Evolutionary conservation across 2,113 vertebrate species (phyloP).

Genomic region (Dicaeum eximium): DNA sequence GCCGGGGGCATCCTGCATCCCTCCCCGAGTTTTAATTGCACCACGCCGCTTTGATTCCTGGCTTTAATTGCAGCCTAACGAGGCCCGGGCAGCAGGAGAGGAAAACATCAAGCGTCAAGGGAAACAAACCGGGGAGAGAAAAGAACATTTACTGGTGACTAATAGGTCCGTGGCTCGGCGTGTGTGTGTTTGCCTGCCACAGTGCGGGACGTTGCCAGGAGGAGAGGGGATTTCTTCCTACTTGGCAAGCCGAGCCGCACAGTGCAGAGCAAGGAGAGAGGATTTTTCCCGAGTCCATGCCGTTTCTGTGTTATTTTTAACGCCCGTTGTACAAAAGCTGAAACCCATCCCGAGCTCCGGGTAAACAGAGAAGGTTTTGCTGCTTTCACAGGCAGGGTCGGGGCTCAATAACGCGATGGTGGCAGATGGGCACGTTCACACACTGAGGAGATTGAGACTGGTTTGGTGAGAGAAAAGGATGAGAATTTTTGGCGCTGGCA

Average conservation of each 20-base stretch:
- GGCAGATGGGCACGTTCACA: neutral
- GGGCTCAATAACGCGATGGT: neutral
- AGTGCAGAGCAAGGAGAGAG: neutral
- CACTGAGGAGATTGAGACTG: neutral
- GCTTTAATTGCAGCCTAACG: slow-evolving; percentile 50
- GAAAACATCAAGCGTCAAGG: slow-evolving; percentile 22
- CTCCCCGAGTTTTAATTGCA: neutral
- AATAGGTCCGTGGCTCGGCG: neutral
- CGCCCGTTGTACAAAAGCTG: neutral
- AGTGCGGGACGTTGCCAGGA: neutral
- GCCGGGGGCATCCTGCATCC: neutral
- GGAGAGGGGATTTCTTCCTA: slow-evolving; percentile 33
- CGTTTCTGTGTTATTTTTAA: neutral
- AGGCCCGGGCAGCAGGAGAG: slow-evolving; percentile 28
- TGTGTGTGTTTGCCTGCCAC: slow-evolving; percentile 2
- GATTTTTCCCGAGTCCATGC: neutral
- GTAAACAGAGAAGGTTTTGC: neutral
- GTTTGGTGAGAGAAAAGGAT: neutral
- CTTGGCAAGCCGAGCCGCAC: neutral
- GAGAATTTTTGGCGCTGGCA: neutral
- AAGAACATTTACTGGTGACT: slow-evolving; percentile 43
- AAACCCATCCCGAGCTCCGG: neutral
- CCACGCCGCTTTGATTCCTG: neutral
- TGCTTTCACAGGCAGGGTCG: neutral
- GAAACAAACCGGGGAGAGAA: slow-evolving; percentile 31